Conservation (phyloP, 2,113 vertebrate genomes). For the Lycaon pictus region DNA sequence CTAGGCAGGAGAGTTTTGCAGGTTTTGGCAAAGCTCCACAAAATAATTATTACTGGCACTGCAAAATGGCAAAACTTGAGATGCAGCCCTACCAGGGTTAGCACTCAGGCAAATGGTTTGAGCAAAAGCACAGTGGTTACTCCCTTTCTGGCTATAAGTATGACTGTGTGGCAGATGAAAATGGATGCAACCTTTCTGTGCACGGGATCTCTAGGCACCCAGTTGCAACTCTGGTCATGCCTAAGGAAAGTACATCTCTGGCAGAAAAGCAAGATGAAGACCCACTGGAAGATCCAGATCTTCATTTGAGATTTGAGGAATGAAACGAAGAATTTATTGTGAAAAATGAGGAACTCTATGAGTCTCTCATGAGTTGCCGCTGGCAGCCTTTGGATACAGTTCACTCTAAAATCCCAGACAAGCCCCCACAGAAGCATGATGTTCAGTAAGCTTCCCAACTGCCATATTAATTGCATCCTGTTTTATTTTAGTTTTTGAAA, state of each 20-base stretch:
- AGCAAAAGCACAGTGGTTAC: constrained; percentile 88
- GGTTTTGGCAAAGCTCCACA: background rate
- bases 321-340: constrained; percentile 94
- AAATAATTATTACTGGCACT: constrained; percentile 60
- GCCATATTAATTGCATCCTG: background rate
- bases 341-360: constrained; percentile 94
- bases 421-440: constrained; percentile 77
- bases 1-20: background rate
- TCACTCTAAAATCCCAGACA: constrained; percentile 88
- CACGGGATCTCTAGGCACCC: constrained; percentile 72
- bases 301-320: constrained; percentile 90
- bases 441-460: background rate
- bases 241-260: constrained; percentile 70
- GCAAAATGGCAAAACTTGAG: constrained; percentile 86
- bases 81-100: constrained; percentile 88
- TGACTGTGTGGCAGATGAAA: constrained; percentile 71
- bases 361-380: constrained; percentile 93
- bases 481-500: constrained; percentile 10
- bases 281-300: constrained; percentile 82
- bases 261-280: background rate
- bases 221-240: constrained; percentile 77
- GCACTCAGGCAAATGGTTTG: constrained; percentile 88
- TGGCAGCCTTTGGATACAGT: constrained; percentile 94
- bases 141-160: constrained; percentile 80
- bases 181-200: constrained; percentile 63